A percentile compares a stretch with the other conserved stretches of the same genome.
These are phyloP conservation scores for Portunus trituberculatus DNA, from an alignment of 1,140 invertebrate genomes.

Conservation along the genomic window DNA sequence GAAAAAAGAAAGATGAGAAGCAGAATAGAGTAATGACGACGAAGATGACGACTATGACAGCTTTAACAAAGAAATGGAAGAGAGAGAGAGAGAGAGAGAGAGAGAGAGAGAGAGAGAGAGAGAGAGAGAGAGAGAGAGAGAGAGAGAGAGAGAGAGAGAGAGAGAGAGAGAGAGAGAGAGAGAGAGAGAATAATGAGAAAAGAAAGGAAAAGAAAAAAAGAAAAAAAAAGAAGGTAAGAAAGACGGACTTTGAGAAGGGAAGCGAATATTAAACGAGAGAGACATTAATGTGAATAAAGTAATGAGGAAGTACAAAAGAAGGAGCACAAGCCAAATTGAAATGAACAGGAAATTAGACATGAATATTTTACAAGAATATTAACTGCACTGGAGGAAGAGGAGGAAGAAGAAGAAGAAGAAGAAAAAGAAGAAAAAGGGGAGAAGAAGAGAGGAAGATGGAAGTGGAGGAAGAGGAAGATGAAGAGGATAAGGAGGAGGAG, in stretches of 20 bases:
- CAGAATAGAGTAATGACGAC: too few relatives aligned
- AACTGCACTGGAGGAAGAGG: background rate
- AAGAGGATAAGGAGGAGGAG: background rate
- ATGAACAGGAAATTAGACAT: background rate
- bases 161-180: background rate
- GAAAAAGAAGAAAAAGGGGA: background rate
- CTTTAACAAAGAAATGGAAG: background rate
- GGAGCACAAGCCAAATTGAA: background rate
- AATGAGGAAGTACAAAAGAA: background rate
- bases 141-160: background rate
- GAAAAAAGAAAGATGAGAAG: background rate
- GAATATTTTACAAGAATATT: background rate
- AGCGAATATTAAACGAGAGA: too few relatives aligned
- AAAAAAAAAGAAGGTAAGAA: background rate
- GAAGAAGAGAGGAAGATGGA: background rate
- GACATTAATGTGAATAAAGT: too few relatives aligned
- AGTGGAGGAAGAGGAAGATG: too few relatives aligned
- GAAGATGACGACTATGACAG: too few relatives aligned
- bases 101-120: slow-evolving; percentile 1
- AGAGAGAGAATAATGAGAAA: background rate
- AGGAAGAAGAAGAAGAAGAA: background rate
- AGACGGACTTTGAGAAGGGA: background rate
- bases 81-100: background rate
- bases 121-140: background rate
- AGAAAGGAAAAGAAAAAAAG: background rate